phyloP scores from a whole-genome alignment of 2,797 vertebrate species.

The Rallus crepitans region DNA sequence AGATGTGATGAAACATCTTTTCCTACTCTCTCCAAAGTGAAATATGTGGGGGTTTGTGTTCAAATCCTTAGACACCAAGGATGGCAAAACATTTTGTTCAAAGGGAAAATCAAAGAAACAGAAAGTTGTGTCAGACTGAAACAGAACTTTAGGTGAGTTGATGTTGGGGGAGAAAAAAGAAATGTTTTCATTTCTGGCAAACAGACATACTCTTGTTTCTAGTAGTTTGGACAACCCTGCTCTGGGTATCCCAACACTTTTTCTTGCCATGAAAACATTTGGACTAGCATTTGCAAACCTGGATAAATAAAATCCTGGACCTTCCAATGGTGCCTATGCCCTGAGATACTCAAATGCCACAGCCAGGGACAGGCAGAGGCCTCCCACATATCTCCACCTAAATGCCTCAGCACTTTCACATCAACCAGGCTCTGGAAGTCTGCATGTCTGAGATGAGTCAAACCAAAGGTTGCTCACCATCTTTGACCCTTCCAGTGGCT shows the following conservation, averaged over 20 bases:
- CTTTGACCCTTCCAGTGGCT: not conserved
- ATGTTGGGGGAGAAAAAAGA: not conserved
- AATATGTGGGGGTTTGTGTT: not conserved
- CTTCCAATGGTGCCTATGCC: not conserved
- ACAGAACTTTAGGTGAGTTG: not conserved
- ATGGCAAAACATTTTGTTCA: not conserved
- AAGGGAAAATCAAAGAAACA: not conserved
- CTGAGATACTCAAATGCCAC: not conserved
- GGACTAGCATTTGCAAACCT: not conserved
- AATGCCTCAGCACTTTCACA: rapidly evolving
- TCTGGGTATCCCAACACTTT: not conserved
- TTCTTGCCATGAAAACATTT: not conserved
- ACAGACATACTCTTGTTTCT: not conserved
- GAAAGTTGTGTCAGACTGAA: not conserved
- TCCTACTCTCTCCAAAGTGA: not conserved
- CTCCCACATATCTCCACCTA: not conserved
- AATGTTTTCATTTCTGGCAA: not conserved
- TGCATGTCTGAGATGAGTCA: not conserved
- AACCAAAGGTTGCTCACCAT: not conserved
- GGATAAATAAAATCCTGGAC: not conserved
- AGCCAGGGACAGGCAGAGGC: not conserved
- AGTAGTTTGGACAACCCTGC: not conserved
- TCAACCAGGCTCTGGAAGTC: not conserved
- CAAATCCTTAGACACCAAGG: not conserved
- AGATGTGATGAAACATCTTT: not conserved